phyloP scores from a whole-genome alignment of 2,113 vertebrate genomes.

The Cynocephalus volans region DNA sequence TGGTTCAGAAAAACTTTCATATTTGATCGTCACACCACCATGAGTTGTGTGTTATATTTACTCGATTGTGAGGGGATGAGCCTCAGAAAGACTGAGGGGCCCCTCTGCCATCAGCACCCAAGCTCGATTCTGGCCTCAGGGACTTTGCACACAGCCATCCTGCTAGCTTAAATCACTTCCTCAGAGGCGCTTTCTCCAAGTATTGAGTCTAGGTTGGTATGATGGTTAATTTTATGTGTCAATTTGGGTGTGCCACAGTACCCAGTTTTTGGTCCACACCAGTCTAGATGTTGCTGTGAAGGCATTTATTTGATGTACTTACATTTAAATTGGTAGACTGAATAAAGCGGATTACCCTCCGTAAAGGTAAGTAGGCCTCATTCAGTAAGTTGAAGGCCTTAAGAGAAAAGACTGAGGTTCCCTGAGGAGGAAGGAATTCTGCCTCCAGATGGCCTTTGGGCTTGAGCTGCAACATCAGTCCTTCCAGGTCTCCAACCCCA shows the following conservation, averaged over 20 bases:
- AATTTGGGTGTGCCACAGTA: too few species aligned
- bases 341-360: not conserved
- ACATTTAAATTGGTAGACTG: not conserved
- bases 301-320: not conserved
- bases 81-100: not conserved
- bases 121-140: not conserved
- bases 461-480: not conserved
- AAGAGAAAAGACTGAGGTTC: not conserved
- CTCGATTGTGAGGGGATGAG: too few species aligned
- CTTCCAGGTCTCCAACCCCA: not conserved
- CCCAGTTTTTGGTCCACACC: not conserved
- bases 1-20: not conserved
- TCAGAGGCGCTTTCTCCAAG: too few species aligned
- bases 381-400: not conserved
- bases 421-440: not conserved
- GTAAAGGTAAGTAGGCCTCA: not conserved
- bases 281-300: not conserved
- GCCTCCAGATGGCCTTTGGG: not conserved
- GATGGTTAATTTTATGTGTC: too few species aligned
- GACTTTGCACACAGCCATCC: too few species aligned
- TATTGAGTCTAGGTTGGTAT: too few species aligned
- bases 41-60: not conserved
- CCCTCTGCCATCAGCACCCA: not conserved
- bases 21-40: not conserved
- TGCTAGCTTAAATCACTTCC: too few species aligned